These are phyloP conservation scores for Marmota monax DNA, from an alignment of 2,113 vertebrate species.

Conservation along the genomic window DNA sequence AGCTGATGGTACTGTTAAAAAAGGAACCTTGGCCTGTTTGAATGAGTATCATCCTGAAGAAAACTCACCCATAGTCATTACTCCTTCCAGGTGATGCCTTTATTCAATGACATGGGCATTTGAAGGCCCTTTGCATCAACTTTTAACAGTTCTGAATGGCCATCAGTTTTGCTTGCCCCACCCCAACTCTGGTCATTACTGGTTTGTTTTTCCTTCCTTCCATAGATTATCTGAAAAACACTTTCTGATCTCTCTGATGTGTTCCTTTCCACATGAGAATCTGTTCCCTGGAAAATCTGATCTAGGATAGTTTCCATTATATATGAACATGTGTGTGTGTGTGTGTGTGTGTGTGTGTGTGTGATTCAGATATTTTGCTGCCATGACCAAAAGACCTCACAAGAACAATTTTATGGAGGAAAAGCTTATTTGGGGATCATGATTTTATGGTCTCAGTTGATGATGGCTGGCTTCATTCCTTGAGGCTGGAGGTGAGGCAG, in stretches of 20 bases:
- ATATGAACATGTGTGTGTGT: background rate
- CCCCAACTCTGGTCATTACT: background rate
- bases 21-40: background rate
- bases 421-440: no score
- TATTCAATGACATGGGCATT: accelerated
- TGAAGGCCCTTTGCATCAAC: background rate
- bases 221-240: background rate
- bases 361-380: no score
- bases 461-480: no score
- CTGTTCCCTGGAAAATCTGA: background rate
- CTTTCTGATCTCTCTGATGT: background rate
- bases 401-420: no score
- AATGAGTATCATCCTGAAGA: background rate
- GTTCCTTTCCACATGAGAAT: background rate
- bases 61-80: background rate
- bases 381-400: no score
- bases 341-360: background rate
- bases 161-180: background rate
- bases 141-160: background rate
- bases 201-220: background rate
- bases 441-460: no score
- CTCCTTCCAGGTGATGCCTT: background rate
- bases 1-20: background rate
- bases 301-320: background rate
- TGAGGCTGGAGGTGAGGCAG: no score